Evolutionary conservation across 1,140 invertebrate genomes (phyloP), one percentile per base, ranked within the genome.

Genomic region (Agrypnia vestita): DNA sequence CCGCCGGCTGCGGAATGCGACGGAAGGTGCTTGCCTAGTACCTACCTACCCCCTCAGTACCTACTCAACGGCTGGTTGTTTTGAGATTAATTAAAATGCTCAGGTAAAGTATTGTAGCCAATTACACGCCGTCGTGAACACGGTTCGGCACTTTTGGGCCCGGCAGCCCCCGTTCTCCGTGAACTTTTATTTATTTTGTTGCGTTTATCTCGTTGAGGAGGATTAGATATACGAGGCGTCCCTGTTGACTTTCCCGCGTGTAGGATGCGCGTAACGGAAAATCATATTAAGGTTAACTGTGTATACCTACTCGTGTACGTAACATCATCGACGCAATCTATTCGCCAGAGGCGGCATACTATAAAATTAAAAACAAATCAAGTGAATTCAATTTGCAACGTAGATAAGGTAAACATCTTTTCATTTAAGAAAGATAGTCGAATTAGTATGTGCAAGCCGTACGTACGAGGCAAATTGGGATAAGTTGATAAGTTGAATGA

Each of bases 21-120:
- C 15, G n/a, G 3, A 35, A 51, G 19, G 72, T 53, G 43, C 17
- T 11, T 35, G 72, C n/a, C n/a, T n/a, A n/a, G n/a, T n/a, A n/a
- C n/a, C n/a, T n/a, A n/a, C n/a, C 49, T 4, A 51, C 49, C 49
- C 49, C 49, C 17, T 67, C 17, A 6, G 71, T 56, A 55, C 47
- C 71, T 55, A 12, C 69, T 25, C 51, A 25, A 25, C 71, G 25
- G 21, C 21, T 44, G 25, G 71, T 56, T 74, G 71, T 74, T 74
- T 78, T 12, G 56, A 81, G 76, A 78, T 76, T 83, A 83, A 83
- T 83, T 83, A 83, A 83, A 83, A 83, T 74, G 69, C 82, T 72
- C 82, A 83, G 82, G 82, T 83, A 78, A 83, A 80, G 82, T 78
- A 83, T 80, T 77, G 82, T 55, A 78, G 74, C 75, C 82, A 83